These are phyloP conservation scores for Nephrotoma flavescens DNA, from an alignment of 2,888 invertebrate genomes.

Conservation along the genomic window DNA sequence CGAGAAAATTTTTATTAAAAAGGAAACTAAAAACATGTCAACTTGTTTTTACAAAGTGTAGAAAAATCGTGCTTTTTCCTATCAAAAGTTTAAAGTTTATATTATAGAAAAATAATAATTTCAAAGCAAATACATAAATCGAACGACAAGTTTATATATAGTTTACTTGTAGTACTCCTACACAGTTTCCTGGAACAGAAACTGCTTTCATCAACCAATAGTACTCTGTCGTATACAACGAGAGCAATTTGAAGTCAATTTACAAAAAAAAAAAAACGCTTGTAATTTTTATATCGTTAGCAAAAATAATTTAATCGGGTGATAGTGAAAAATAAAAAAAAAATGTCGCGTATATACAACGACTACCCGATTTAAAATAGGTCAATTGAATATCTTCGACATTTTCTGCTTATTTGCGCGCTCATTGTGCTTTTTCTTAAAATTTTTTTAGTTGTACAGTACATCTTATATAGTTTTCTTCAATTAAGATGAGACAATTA, in stretches of 20 bases:
- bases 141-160: background rate
- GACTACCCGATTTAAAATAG: background rate
- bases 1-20: background rate
- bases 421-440: background rate
- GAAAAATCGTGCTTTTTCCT: background rate
- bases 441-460: too few species aligned
- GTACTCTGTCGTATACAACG: background rate
- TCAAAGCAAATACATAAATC: background rate
- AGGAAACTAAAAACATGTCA: background rate
- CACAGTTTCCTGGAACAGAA: background rate
- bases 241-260: background rate
- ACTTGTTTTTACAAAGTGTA: background rate
- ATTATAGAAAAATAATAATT: background rate
- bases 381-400: background rate
- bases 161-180: background rate
- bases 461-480: too few species aligned
- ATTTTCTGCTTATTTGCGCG: background rate
- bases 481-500: too few species aligned
- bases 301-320: background rate
- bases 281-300: background rate
- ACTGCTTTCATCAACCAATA: background rate
- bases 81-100: background rate
- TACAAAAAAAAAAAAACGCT: background rate
- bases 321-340: background rate
- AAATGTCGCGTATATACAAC: background rate